Percentiles rank a stretch among this genome's conserved stretches.
phyloP scores from a whole-genome alignment of 2,113 vertebrate genomes.

The Ailuropoda melanoleuca region DNA sequence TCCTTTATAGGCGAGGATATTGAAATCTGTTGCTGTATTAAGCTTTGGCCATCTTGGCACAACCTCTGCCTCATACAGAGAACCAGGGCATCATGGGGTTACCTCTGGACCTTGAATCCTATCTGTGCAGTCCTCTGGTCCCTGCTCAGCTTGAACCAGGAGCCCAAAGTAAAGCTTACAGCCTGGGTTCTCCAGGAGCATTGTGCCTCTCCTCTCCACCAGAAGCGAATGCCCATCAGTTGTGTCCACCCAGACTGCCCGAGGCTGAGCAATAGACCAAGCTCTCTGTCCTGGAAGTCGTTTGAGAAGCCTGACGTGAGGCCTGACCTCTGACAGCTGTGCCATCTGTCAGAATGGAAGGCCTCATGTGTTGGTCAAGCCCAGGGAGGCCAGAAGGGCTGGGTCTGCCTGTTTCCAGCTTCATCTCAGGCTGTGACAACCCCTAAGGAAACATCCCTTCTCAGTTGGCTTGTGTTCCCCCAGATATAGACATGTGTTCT shows the following conservation, averaged over 20 bases:
- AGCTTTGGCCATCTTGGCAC: not conserved
- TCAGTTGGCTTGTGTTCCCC: not conserved
- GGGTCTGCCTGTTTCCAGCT: not conserved
- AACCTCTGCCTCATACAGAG: not conserved
- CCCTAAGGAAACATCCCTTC: not conserved
- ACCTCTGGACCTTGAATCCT: not conserved
- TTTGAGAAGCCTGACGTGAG: not conserved
- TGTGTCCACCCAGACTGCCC: not conserved
- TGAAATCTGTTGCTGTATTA: not conserved
- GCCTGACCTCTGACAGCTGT: not conserved
- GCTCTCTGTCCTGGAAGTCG: not conserved
- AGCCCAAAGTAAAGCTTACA: not conserved
- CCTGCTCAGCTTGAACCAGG: not conserved
- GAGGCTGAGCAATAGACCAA: not conserved
- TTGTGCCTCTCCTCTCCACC: not conserved
- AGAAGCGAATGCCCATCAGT: not conserved
- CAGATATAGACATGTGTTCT: rapidly evolving
- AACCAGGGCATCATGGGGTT: not conserved
- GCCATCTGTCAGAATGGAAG: not conserved
- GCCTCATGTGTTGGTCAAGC: not conserved
- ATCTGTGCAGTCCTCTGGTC: not conserved
- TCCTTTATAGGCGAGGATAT: not conserved
- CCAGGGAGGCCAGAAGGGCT: not conserved
- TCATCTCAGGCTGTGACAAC: not conserved
- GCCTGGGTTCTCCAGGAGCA: not conserved